These are phyloP conservation scores for Theodoxus fluviatilis DNA, from an alignment of 2,888 invertebrate genomes.

Conservation along the genomic window DNA sequence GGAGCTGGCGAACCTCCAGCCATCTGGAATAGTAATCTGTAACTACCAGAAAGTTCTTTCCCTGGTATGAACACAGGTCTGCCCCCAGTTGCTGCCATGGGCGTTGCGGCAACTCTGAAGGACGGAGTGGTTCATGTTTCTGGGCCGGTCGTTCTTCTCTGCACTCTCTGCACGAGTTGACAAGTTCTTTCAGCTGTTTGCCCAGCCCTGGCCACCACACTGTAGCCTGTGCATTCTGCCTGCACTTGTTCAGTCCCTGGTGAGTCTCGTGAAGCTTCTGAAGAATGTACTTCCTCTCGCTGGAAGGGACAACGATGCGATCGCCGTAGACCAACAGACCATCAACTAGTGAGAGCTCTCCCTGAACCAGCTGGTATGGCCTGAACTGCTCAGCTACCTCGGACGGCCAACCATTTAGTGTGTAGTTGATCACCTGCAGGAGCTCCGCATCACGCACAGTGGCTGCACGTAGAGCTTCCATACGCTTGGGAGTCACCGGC, in stretches of 20 bases:
- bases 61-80: conserved; percentile 6
- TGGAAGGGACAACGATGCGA: neutral
- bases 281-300: neutral
- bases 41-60: conserved; percentile 14
- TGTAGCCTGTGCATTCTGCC: neutral
- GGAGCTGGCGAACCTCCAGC: neutral
- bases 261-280: conserved; percentile 18
- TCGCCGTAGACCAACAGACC: neutral
- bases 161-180: conserved; percentile 9
- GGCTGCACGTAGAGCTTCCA: neutral
- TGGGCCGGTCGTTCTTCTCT: neutral
- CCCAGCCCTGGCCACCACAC: conserved; percentile 20
- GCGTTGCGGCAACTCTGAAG: neutral
- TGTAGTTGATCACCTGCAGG: conserved; percentile 7
- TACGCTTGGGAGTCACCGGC: neutral
- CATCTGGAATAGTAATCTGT: conserved; percentile 23
- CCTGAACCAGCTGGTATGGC: conserved; percentile 13
- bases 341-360: conserved; percentile 13
- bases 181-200: neutral
- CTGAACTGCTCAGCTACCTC: neutral
- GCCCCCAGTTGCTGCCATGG: conserved; percentile 20
- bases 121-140: conserved; percentile 2
- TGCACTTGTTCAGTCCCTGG: conserved; percentile 20
- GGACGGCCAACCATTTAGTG: neutral
- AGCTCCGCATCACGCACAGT: conserved; percentile 21